Evolutionary conservation across 1,140 invertebrate species (phyloP), one percentile per base, ranked within the genome.

Genomic region (Drosophila littoralis): DNA sequence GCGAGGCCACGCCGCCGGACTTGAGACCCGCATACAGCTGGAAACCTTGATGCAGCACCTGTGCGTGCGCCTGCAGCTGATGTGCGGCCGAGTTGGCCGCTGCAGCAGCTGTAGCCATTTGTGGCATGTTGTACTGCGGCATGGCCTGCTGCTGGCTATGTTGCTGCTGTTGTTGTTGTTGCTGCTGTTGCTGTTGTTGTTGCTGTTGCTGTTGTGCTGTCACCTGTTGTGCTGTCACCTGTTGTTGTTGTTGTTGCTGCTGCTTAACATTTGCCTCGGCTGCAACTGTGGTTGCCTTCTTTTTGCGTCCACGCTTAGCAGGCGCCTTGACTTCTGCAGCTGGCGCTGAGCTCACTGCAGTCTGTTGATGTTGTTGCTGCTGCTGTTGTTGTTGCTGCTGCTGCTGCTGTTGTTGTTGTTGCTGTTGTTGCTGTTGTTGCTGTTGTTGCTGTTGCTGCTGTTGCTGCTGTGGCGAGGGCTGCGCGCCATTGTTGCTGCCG

Each of bases 1-100:
- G 73, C 7, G 86, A 85, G 6, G 79, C 78, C 0, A 91, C 91
- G 4, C 84, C 84, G 10, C 86, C 82, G 0, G 91, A 92, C 43
- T 93, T 93, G 5, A 93, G 78, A 1, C 93, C 93, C 1, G 93
- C 92, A 65, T 94, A 94, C 12, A 94, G 93, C 79, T 94, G 94
- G 77, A 94, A 94, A 65, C 93, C 93, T 79, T 93, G 93, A 28
- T 91, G 91, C 38, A 90, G 66, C 35, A 84, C 91, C 63, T 89
- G 80, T n/a, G 83, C 78, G 71, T 91, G 80, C 6, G 84, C 80
- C 46, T 91, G 88, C 32, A 83, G 32, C 33, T 91, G 86, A 50
- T 84, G 77, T 42, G 73, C 58, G 40, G 70, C 51, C 28, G 75
- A 22, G 32, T 79, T 50, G 17, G 78, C 76, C 5, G 77, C 77